phyloP scores from a whole-genome alignment of 2,797 vertebrate genomes.

The Eospalax fontanierii region DNA sequence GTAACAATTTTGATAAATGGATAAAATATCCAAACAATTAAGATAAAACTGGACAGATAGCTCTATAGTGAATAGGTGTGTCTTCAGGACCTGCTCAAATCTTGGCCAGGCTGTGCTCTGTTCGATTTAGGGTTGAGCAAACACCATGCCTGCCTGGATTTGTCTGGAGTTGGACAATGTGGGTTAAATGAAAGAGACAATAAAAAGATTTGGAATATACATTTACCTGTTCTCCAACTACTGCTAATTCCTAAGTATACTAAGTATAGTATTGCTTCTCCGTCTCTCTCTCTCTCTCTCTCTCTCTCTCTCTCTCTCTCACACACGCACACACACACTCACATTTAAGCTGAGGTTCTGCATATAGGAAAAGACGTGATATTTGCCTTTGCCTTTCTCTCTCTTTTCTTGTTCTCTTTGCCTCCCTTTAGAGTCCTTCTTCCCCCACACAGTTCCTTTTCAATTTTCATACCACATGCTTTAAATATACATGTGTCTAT shows the following conservation, averaged over 20 bases:
- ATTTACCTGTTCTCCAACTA: slow-evolving; percentile 10
- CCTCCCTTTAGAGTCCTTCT: not conserved
- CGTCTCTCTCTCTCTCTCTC: not conserved
- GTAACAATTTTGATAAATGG: slow-evolving; percentile 58
- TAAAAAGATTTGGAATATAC: slow-evolving; percentile 68
- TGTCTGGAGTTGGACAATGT: slow-evolving; percentile 68
- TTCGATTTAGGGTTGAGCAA: slow-evolving; percentile 77
- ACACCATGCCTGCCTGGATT: slow-evolving; percentile 72
- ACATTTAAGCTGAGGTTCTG: too few relatives aligned
- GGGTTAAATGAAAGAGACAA: slow-evolving; percentile 66
- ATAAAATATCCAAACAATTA: slow-evolving; percentile 44
- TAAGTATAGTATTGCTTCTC: too few relatives aligned
- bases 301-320: not conserved
- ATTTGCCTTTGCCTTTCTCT: too few relatives aligned
- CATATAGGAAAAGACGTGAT: too few relatives aligned
- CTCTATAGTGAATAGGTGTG: not conserved
- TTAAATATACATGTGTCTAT: not conserved
- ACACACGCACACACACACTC: too few relatives aligned
- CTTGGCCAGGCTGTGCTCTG: slow-evolving; percentile 14
- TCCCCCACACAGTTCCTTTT: not conserved
- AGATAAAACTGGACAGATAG: slow-evolving; percentile 11
- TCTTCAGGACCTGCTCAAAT: slow-evolving; percentile 5
- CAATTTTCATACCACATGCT: not conserved
- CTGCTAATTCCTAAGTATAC: not conserved
- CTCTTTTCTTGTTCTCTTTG: too few relatives aligned